Base-by-base conservation (phyloP, 2,888 invertebrate genomes). In the Thera obeliscata region DNA sequence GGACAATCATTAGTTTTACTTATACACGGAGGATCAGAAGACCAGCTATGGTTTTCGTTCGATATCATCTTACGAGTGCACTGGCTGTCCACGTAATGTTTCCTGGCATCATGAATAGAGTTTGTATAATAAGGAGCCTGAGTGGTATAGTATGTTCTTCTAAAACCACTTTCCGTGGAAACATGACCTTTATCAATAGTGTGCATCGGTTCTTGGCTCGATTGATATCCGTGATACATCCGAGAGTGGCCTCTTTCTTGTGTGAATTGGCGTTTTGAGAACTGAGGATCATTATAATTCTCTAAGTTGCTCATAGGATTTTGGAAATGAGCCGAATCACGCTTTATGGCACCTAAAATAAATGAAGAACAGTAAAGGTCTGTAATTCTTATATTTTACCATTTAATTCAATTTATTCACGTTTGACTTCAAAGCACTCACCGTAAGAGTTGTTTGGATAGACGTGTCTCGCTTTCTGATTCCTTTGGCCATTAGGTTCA, bases 381-480 rank as follows among this genome's bases (percentile, higher is more conserved):
- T 12, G 5, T 12, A 49, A 49, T 12, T 12, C 6, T n/a, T 2
- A 4, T 11, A 11, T 48, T 48, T 11, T 11, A 48, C 12, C 5
- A 3, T 12, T 49, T 12, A 5, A 12, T 49, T 52, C 33, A 11
- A 3, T 55, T 56, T 8, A 8, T 57, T 5, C 41, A 41, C 5
- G 41, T 41, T 43, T 11, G 22, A 57, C n/a, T 38, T 38, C 5
- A 60, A 62, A 66, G 12, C 11, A 2, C 74, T 74, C 75, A 89
- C 89, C 86, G 62, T 80, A 74, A 46, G 79, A 79, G 50, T 82
- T 83, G 69, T 84, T 83, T 41, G 74, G 63, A 36, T 76, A 72
- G 3, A 85, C 78, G 57, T 88, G 85, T 74, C 89, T 85, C 2
- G 79, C 82, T 78, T 86, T 88, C 66, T 86, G 86, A 74, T 80